Conservation (phyloP, 35 echinoderm and acorn worm species). For the Holothuria glaberrima region DNA sequence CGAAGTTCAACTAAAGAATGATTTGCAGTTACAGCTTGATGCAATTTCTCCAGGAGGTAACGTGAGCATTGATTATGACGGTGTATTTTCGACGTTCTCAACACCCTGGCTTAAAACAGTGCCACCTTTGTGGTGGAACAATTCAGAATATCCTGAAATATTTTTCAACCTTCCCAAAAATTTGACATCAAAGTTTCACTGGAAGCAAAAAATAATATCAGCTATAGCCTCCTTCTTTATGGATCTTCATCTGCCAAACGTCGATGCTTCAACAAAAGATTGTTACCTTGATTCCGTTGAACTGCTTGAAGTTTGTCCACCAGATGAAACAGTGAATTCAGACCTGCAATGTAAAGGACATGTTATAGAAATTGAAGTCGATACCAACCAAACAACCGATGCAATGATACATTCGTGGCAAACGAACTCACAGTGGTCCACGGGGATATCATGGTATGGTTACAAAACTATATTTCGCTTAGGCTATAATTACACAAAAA, state of each 20-base stretch:
- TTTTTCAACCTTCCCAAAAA: neutral
- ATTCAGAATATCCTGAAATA: neutral
- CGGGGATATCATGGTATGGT: neutral
- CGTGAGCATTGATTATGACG: too few relatives aligned
- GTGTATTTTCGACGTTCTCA: neutral
- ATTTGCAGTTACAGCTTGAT: neutral
- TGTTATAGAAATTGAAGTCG: neutral
- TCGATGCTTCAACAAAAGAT: neutral
- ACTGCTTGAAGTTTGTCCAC: neutral
- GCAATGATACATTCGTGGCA: neutral
- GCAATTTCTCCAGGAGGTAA: too few relatives aligned
- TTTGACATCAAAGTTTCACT: neutral
- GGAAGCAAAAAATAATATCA: neutral
- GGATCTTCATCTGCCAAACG: too few relatives aligned
- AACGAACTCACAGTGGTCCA: neutral
- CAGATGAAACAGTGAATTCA: neutral
- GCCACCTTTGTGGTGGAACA: neutral
- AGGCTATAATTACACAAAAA: too few relatives aligned
- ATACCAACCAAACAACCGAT: neutral
- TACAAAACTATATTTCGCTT: neutral
- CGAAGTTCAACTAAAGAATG: neutral
- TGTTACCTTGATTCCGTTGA: neutral
- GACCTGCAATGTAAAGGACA: neutral
- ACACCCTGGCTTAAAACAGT: neutral
- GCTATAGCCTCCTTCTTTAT: neutral